Conservation (phyloP, 1,140 invertebrate species). For the Phthorimaea operculella region DNA sequence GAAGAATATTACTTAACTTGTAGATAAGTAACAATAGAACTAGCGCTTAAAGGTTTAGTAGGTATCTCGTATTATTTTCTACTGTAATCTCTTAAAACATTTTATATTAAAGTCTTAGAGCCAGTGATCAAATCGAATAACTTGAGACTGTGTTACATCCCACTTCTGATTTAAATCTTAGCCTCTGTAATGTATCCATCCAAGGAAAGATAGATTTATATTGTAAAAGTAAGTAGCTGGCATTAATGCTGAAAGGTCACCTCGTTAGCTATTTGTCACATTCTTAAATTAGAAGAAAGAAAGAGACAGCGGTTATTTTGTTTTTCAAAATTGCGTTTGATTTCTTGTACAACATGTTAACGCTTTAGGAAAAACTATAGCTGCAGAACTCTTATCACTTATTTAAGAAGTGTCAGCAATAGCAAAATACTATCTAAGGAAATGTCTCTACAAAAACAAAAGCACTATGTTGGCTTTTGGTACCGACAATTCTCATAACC, state of each 20-base stretch:
- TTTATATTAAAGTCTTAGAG: slow-evolving; percentile 11
- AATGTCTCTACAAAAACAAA: too few relatives aligned
- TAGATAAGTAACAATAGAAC: neutral
- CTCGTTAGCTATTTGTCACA: too few relatives aligned
- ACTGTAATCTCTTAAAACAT: slow-evolving; percentile 24
- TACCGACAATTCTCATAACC: too few relatives aligned
- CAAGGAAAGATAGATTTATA: slow-evolving; percentile 30
- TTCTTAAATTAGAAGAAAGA: too few relatives aligned
- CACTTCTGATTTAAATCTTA: slow-evolving; percentile 33
- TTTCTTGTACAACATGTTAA: too few relatives aligned
- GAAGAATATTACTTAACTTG: slow-evolving; percentile 26
- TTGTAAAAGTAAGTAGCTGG: slow-evolving; percentile 19
- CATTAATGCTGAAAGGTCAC: neutral
- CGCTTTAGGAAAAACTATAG: too few relatives aligned
- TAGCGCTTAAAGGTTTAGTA: neutral
- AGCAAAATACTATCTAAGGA: too few relatives aligned
- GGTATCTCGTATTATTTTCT: slow-evolving; percentile 10
- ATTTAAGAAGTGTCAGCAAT: too few relatives aligned
- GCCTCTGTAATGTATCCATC: slow-evolving; percentile 53
- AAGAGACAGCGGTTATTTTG: too few relatives aligned
- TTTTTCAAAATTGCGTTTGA: too few relatives aligned
- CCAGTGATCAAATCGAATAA: slow-evolving; percentile 43
- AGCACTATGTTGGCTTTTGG: neutral
- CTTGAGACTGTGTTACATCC: slow-evolving; percentile 35
- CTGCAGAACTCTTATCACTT: too few relatives aligned